These are phyloP conservation scores for Zonitis immaculata DNA, from an alignment of 2,888 invertebrate species.

Conservation along the genomic window DNA sequence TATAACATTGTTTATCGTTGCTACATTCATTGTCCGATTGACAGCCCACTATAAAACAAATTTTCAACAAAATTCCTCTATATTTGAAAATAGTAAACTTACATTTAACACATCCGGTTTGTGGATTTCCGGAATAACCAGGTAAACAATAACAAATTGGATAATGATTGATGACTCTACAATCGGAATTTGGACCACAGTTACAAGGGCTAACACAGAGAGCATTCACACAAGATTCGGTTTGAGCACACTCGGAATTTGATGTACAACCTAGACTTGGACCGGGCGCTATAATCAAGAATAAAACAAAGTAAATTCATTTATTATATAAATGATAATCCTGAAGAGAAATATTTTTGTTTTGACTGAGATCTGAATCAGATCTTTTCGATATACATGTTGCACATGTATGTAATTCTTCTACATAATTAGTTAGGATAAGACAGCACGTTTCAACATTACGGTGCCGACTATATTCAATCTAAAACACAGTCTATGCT, in stretches of 20 bases:
- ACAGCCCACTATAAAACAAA: slow-evolving; percentile 63
- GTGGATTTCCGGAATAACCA: slow-evolving; percentile 82
- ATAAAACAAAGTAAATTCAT: slow-evolving; percentile 1
- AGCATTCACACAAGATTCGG: slow-evolving; percentile 78
- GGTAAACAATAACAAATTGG: slow-evolving; percentile 78
- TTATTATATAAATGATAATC: no score
- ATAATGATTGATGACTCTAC: slow-evolving; percentile 76
- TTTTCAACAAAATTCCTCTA: not conserved
- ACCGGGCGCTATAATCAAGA: slow-evolving; percentile 52
- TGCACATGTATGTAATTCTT: no score
- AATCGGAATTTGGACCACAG: slow-evolving; percentile 79
- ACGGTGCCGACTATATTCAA: no score
- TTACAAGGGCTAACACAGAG: slow-evolving; percentile 80
- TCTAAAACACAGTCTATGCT: no score
- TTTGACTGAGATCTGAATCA: no score
- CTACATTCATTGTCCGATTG: slow-evolving; percentile 76
- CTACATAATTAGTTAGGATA: no score
- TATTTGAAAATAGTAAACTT: slow-evolving; percentile 31
- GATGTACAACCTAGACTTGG: slow-evolving; percentile 69
- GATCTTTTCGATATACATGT: no score
- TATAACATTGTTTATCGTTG: slow-evolving; percentile 76
- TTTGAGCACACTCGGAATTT: slow-evolving; percentile 74
- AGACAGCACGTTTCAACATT: no score
- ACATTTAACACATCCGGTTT: slow-evolving; percentile 73
- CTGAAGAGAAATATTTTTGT: no score